Percentiles rank a stretch among this genome's conserved stretches.
Conservation (phyloP, 2,888 invertebrate species). For the Habroteleia sp. region DNA sequence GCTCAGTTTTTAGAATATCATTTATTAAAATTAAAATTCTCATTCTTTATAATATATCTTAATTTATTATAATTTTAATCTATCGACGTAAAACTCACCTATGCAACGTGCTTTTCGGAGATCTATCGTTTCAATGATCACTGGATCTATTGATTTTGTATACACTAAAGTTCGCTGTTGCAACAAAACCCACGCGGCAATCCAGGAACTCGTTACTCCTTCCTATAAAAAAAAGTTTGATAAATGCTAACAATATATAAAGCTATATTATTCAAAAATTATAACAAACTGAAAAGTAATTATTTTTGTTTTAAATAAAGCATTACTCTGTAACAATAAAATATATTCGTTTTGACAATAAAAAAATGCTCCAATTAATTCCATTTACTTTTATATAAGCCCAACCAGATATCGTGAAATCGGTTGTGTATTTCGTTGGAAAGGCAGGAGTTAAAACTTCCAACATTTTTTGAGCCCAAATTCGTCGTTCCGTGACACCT, state of each 20-base stretch:
- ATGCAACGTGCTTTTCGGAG: constrained; percentile 90
- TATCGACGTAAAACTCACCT: too few relatives aligned
- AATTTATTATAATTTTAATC: too few relatives aligned
- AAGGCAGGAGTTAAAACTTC: constrained; percentile 88
- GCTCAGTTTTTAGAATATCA: too few relatives aligned
- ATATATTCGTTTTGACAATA: neutral
- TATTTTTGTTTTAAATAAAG: too few relatives aligned
- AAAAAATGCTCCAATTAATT: too few relatives aligned
- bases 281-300: too few relatives aligned
- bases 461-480: constrained; percentile 91
- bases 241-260: too few relatives aligned
- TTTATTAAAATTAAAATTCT: too few relatives aligned
- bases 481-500: constrained; percentile 80
- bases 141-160: constrained; percentile 81
- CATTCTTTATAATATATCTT: too few relatives aligned
- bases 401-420: constrained; percentile 90
- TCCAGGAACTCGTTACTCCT: constrained; percentile 88
- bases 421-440: constrained; percentile 86
- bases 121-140: constrained; percentile 85
- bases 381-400: constrained; percentile 86
- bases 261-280: too few relatives aligned
- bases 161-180: constrained; percentile 86
- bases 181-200: constrained; percentile 90
- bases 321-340: too few relatives aligned
- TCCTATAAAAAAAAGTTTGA: constrained; percentile 83